Base-by-base conservation (phyloP, 2,113 vertebrate genomes). In the Mastomys coucha region DNA sequence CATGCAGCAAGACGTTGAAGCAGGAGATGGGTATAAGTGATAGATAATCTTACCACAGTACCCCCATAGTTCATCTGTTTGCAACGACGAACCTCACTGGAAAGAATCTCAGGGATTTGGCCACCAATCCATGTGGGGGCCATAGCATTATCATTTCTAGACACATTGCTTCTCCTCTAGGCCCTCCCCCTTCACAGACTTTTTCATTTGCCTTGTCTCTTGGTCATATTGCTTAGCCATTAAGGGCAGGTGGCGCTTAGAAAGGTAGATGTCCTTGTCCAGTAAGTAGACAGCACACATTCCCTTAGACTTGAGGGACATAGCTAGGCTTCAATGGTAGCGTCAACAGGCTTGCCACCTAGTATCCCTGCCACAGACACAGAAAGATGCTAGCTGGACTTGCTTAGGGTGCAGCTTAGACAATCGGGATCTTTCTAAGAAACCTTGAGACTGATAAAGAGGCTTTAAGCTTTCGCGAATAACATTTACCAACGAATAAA, bases 171-270 rank as follows among this genome's bases (percentile, higher is more conserved):
- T 60, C 84, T 75, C 3, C 70, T 95, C 93, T 91, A 82, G 86
- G 76, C 45, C 51, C 53, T 89, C 77, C 58, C 81, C 95, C 73
- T 80, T 90, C 76, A 12, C 56, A 76, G 51, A 39, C 92, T 96
- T 86, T 84, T 92, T 88, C 81, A 73, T 88, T 88, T 91, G 69
- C 33, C 81, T 78, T 88, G 95, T 92, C 85, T 92, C 65, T 96
- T 77, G 87, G 75, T 96, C 82, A 73, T 69, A 76, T 94, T 84
- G 92, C 91, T 75, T 81, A 93, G 86, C 92, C 96, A 93, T 93
- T 94, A 97, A 51, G 95, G 75, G 88, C 2, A 82, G 88, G 70
- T 94, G 93, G 17, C 20, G 9, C 26, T 94, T 51, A 67, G 67
- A 88, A 89, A 81, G 76, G 84, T 63, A 84, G 96, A 87, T 94